Base-by-base conservation (phyloP, 2,888 invertebrate species). In the Agrochola litura region DNA sequence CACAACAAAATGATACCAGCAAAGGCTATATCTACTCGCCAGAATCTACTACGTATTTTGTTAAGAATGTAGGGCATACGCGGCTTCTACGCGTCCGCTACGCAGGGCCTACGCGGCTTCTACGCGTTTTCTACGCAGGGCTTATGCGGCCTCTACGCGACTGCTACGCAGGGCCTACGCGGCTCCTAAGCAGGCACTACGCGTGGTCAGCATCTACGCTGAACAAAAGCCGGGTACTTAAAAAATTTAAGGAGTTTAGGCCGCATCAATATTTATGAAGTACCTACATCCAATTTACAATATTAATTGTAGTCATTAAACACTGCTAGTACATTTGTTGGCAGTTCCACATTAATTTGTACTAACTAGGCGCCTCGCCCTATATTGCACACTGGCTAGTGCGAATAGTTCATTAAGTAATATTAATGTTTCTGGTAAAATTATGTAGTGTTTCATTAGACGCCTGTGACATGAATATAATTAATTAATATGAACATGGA, bases 341-440 rank as follows among this genome's bases (percentile, higher is more conserved):
- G 10, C 37, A 19, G 56, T 41, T 52, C 49, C 16, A 46, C 67
- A 64, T 75, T 66, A 60, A 25, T 77, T 77, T 68, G 63, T 67
- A 76, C 1, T 60, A 79, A 58, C 22, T 60, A 66, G 30, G 41
- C 25, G 14, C 41, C 70, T 14, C 81, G 14, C 76, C 70, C 66
- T 22, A 61, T 52, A 58, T 63, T 70, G 43, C 14, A 25, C 56
- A 52, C 54, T 49, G 16, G 6, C 60, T 25, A 22, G 37, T 60
- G 74, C 58, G 22, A 74, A 74, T 61, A 49, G 30, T 54, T 65
- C n/a, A n/a, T 10, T 43, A 37, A 64, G 30, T 73, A 52, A 58
- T 43, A 68, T 64, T 67, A 54, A 63, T 73, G 73, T 66, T 65
- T 52, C 25, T 60, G 8, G 25, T 37, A 49, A 74, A 73, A 74